These are phyloP conservation scores for Serrognathus titanus DNA, from an alignment of 2,888 invertebrate genomes.

Conservation along the genomic window DNA sequence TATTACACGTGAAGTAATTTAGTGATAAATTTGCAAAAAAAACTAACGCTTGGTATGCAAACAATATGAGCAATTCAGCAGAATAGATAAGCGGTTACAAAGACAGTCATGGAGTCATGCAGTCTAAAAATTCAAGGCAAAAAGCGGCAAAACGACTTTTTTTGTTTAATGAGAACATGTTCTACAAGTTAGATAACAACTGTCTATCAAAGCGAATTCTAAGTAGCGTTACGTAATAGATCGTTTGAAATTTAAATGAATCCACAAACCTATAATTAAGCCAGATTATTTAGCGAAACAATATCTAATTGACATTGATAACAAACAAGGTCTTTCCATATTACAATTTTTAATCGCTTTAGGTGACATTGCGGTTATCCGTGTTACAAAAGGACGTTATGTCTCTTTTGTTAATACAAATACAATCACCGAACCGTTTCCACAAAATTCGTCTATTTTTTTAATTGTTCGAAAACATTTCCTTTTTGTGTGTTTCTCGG, in stretches of 20 bases:
- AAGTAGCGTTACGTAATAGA: conserved; percentile 22
- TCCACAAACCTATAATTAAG: conserved; percentile 32
- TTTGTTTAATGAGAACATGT: conserved; percentile 9
- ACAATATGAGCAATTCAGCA: conserved; percentile 6
- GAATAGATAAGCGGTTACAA: conserved; percentile 20
- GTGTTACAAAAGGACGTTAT: too few relatives aligned
- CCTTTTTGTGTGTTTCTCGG: too few relatives aligned
- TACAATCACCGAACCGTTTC: too few relatives aligned
- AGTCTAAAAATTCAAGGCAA: conserved; percentile 22
- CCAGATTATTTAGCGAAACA: conserved; percentile 18
- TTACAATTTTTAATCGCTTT: too few relatives aligned
- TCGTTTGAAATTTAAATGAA: conserved; percentile 33
- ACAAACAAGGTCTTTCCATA: background rate
- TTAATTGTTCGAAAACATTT: too few relatives aligned
- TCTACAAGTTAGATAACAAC: conserved; percentile 10
- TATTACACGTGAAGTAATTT: too few relatives aligned
- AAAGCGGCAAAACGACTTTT: conserved; percentile 10
- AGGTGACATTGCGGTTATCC: too few relatives aligned
- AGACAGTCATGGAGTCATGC: conserved; percentile 26
- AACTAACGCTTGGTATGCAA: too few relatives aligned
- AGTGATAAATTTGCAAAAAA: too few relatives aligned
- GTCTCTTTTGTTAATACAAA: too few relatives aligned
- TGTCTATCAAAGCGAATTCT: conserved; percentile 16
- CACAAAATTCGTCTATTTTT: too few relatives aligned
- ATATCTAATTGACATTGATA: conserved; percentile 1